Evolutionary conservation across 37 sponge, comb jelly and placozoan species (phyloP).

Genomic region (Halisarca cf. caerulea): DNA sequence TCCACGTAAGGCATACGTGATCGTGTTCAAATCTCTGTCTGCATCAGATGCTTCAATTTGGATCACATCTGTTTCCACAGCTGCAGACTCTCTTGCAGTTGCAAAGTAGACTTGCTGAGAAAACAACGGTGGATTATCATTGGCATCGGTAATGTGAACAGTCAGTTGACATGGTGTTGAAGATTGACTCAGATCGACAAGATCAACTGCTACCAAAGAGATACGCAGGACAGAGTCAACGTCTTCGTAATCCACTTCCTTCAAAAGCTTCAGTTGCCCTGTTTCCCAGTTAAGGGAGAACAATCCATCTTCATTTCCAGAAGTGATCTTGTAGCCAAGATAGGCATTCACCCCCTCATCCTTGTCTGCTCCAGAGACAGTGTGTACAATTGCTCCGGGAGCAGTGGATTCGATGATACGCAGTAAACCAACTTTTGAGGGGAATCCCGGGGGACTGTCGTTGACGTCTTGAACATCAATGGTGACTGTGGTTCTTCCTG

Average conservation of each 20-base stretch:
- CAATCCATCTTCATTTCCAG: slow-evolving; percentile 52
- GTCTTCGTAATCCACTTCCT: slow-evolving; percentile 50
- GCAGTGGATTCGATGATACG: slow-evolving; percentile 17
- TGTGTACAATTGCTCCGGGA: slow-evolving; percentile 10
- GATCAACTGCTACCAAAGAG: slow-evolving; percentile 34
- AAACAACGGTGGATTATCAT: slow-evolving; percentile 63
- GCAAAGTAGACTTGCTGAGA: slow-evolving; percentile 35
- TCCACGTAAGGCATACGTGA: slow-evolving; percentile 35
- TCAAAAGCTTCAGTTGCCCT: slow-evolving; percentile 41
- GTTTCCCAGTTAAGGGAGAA: slow-evolving; percentile 52
- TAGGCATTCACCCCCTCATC: slow-evolving; percentile 51
- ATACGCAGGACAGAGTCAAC: not conserved
- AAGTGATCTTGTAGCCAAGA: slow-evolving; percentile 26
- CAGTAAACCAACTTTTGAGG: not conserved
- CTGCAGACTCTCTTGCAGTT: slow-evolving; percentile 10
- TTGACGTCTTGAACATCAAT: slow-evolving; percentile 57
- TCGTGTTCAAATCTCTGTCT: slow-evolving; percentile 11
- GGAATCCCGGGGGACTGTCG: slow-evolving; percentile 48
- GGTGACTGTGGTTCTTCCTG: slow-evolving; percentile 32
- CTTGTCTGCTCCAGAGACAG: slow-evolving; percentile 30
- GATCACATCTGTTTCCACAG: not conserved
- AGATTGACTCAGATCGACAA: not conserved
- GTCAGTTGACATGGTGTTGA: not conserved
- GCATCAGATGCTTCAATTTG: slow-evolving; percentile 46
- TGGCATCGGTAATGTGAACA: slow-evolving; percentile 29